Conservation (phyloP, 1,140 invertebrate genomes). For the Drosophila miranda region DNA sequence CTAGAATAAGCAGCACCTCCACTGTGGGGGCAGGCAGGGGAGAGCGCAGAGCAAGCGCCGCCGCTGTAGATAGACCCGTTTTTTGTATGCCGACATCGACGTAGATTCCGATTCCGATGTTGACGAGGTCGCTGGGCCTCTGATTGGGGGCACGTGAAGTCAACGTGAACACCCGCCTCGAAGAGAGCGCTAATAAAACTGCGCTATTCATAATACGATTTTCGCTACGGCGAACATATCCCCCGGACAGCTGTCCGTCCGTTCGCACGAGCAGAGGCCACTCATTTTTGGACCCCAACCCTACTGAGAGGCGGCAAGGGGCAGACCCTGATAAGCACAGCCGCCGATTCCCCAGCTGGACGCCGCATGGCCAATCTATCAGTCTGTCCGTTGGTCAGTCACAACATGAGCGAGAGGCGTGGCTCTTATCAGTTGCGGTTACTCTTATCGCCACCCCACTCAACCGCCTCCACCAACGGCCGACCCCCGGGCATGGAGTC, state of each 20-base stretch:
- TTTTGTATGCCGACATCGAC: constrained; percentile 40
- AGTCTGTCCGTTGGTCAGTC: constrained; percentile 24
- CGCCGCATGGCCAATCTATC: constrained; percentile 42
- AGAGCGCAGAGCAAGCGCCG: neutral
- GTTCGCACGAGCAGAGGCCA: constrained; percentile 9
- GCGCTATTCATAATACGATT: constrained; percentile 48
- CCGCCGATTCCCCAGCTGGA: constrained; percentile 48
- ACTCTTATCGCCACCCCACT: constrained; percentile 12
- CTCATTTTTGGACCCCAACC: constrained; percentile 42
- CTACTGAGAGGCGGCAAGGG: constrained; percentile 32
- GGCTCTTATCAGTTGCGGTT: constrained; percentile 20
- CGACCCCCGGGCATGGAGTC: no score
- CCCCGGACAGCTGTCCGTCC: constrained; percentile 29
- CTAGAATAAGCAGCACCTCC: constrained; percentile 20
- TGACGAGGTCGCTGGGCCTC: constrained; percentile 64
- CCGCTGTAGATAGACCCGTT: constrained; percentile 36
- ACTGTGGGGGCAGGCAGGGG: constrained; percentile 1
- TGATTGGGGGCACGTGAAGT: constrained; percentile 68
- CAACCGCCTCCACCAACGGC: no score
- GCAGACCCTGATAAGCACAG: constrained; percentile 38
- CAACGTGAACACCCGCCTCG: constrained; percentile 60
- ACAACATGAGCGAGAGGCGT: constrained; percentile 46
- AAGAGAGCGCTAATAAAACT: constrained; percentile 26
- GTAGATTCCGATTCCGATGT: constrained; percentile 47
- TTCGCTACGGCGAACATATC: constrained; percentile 24